phyloP scores from a whole-genome alignment of 1,140 invertebrate species.

The Drosophila kikkawai region DNA sequence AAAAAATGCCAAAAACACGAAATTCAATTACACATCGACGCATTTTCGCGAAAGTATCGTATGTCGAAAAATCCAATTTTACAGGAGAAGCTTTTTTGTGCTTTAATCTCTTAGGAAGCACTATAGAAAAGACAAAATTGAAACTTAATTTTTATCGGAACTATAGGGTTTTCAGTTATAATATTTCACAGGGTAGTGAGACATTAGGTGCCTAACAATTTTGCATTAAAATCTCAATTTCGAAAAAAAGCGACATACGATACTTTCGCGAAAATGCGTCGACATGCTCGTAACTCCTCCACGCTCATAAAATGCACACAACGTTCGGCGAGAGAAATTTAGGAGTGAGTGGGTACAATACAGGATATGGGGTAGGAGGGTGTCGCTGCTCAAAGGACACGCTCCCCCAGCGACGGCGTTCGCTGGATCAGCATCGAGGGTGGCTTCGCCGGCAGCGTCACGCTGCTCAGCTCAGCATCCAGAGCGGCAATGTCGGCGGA shows the following conservation, averaged over 20 bases:
- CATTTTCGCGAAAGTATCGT: too few species aligned
- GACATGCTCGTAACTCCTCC: slow-evolving; percentile 62
- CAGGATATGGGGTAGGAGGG: slow-evolving; percentile 1
- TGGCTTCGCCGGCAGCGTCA: slow-evolving; percentile 73
- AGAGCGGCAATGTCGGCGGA: slow-evolving; percentile 66
- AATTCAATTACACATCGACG: slow-evolving; percentile 83
- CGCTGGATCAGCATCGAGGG: slow-evolving; percentile 81
- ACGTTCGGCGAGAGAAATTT: slow-evolving; percentile 27
- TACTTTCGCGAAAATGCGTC: too few species aligned
- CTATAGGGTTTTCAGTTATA: too few species aligned
- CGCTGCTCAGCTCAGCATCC: slow-evolving; percentile 67
- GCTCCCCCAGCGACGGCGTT: slow-evolving; percentile 82
- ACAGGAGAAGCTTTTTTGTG: too few species aligned
- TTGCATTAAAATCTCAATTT: too few species aligned
- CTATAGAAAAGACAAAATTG: too few species aligned
- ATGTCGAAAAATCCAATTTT: too few species aligned
- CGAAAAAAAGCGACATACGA: too few species aligned
- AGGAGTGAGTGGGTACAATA: slow-evolving; percentile 4
- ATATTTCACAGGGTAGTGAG: too few species aligned
- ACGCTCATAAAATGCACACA: slow-evolving; percentile 61
- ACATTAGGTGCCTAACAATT: too few species aligned
- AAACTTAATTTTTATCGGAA: too few species aligned
- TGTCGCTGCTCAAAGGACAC: slow-evolving; percentile 72
- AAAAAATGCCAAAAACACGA: slow-evolving; percentile 78
- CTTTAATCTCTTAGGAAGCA: too few species aligned